A percentile compares a stretch with the other conserved stretches of the same genome.
phyloP scores from a whole-genome alignment of 2,888 invertebrate genomes.

The Synergus gifuensis region DNA sequence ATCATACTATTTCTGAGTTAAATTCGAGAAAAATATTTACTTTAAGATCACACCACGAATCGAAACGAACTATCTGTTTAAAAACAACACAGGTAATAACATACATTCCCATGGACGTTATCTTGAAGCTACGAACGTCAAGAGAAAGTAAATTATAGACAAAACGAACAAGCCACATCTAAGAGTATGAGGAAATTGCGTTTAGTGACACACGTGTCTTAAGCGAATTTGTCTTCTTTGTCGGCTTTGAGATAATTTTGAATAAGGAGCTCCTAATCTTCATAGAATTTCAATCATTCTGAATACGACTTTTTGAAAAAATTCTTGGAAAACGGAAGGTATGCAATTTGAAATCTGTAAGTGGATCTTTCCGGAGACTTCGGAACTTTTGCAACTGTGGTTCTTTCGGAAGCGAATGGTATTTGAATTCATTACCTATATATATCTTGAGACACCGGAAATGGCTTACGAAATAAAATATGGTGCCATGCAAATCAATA shows the following conservation, averaged over 20 bases:
- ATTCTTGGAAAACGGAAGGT: not conserved
- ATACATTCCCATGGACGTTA: slow-evolving; percentile 23
- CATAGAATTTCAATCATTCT: not conserved
- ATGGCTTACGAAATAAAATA: slow-evolving; percentile 29
- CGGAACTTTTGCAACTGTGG: slow-evolving; percentile 1
- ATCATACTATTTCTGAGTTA: not conserved
- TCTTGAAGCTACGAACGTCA: slow-evolving; percentile 9
- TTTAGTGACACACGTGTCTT: not conserved
- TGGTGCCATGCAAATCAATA: slow-evolving; percentile 36
- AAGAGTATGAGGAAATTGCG: slow-evolving; percentile 19
- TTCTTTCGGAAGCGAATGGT: not conserved
- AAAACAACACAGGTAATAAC: not conserved
- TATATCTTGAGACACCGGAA: not conserved
- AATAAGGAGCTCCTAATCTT: slow-evolving; percentile 14
- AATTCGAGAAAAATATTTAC: slow-evolving; percentile 1
- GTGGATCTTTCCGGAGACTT: slow-evolving; percentile 6
- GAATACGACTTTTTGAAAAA: not conserved
- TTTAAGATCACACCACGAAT: not conserved
- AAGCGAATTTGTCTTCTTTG: slow-evolving; percentile 30
- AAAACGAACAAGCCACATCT: slow-evolving; percentile 17
- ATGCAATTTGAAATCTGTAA: not conserved
- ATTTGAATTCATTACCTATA: slow-evolving; percentile 30
- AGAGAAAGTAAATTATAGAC: slow-evolving; percentile 41
- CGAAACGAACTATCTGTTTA: slow-evolving; percentile 1
- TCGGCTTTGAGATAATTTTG: not conserved